Base-by-base conservation (phyloP, 2,888 invertebrate genomes). In the Drosophila emarginata region DNA sequence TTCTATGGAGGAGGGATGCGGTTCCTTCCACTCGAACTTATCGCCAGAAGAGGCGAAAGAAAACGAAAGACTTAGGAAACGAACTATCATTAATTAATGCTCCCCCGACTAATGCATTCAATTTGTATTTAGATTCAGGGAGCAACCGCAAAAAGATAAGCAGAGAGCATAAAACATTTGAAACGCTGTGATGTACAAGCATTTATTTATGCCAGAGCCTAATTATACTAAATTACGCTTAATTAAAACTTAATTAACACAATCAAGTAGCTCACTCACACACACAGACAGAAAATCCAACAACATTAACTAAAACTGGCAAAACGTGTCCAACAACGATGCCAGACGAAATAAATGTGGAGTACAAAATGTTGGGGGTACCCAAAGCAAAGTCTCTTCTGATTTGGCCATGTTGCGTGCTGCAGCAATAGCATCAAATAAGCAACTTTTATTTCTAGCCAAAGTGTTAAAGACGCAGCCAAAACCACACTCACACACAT, bases 211-310 rank as follows among this genome's bases (percentile, higher is more conserved):
- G 68, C 62, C 72, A 72, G 56, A 61, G 67, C 71, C 72, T 83
- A 83, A 88, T 83, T 87, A 80, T 70, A 86, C 75, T 77, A 80
- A 83, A 83, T 83, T 86, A 73, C 74, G 71, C 62, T 70, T 78
- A 83, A 88, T 83, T 83, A 78, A 88, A 80, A 77, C 80, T 84
- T 83, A 83, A 88, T 86, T 88, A 83, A 83, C 78, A 86, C 86
- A 83, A 80, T 87, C 80, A 80, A 86, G 69, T 57, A 73, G 85
- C 63, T 53, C 66, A 56, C 67, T 52, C 54, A 60, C 58, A 45
- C 39, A 37, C 58, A 59, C 63, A 69, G 28, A 18, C 12, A 64
- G 23, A 65, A 50, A 45, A n/a, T n/a, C 40, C 28, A 40, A 15
- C 6, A 39, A 14, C 7, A 32, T 18, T 60, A 64, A 58, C 53